Conservation (phyloP, 2,888 invertebrate genomes). For the Oxycera nigricornis region DNA sequence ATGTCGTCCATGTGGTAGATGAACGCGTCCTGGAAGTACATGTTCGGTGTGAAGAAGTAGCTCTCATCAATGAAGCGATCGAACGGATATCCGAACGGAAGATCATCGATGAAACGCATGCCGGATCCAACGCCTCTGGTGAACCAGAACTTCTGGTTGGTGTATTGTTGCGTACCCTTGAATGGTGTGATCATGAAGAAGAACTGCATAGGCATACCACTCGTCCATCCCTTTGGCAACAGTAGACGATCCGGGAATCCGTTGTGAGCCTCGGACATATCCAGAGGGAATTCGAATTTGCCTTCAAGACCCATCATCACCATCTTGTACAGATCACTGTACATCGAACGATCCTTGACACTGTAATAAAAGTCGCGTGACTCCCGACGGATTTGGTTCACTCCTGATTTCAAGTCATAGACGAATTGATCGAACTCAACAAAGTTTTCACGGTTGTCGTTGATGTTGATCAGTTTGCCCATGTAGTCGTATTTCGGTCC, state of each 20-base stretch:
- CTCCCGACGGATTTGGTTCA: constrained; percentile 51
- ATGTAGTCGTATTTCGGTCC: constrained; percentile 72
- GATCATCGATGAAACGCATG: constrained; percentile 62
- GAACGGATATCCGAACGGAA: constrained; percentile 63
- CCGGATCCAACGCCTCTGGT: constrained; percentile 50
- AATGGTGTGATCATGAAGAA: constrained; percentile 68
- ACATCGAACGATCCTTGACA: constrained; percentile 66
- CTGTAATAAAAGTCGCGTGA: constrained; percentile 59
- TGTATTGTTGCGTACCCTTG: constrained; percentile 62
- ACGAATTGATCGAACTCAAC: constrained; percentile 69
- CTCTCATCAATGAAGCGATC: constrained; percentile 62
- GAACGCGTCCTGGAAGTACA: constrained; percentile 67
- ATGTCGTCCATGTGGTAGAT: constrained; percentile 63
- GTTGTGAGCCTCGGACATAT: constrained; percentile 63
- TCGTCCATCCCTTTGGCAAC: constrained; percentile 69
- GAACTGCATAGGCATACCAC: constrained; percentile 70
- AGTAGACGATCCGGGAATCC: constrained; percentile 70
- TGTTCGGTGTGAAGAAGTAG: constrained; percentile 62
- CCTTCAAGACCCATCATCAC: constrained; percentile 63
- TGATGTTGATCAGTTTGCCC: constrained; percentile 62
- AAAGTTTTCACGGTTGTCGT: constrained; percentile 66
- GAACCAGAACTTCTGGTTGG: constrained; percentile 55
- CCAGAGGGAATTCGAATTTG: constrained; percentile 62
- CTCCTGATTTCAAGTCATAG: constrained; percentile 54
- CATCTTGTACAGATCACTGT: constrained; percentile 62